Percentiles rank a stretch among this genome's conserved stretches.
These are phyloP conservation scores for Drosophila longiperda DNA, from an alignment of 2,888 invertebrate genomes.

Conservation along the genomic window DNA sequence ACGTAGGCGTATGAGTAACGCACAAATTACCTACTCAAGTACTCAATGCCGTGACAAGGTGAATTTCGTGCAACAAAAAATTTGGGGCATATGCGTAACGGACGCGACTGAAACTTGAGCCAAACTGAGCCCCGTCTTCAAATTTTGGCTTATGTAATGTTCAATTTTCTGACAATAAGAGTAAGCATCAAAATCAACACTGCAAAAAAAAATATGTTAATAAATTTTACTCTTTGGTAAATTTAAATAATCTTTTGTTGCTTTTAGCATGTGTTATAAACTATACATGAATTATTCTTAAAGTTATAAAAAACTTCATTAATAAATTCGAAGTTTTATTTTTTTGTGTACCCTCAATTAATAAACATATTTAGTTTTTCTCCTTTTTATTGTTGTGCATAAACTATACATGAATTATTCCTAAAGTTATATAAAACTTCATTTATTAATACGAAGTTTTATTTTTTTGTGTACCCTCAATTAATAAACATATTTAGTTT, in stretches of 20 bases:
- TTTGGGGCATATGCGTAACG: conserved; percentile 47
- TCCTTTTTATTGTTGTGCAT: no score
- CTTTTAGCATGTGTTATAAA: background rate
- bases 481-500: conserved; percentile 13
- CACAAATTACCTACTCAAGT: conserved; percentile 55
- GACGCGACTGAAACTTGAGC: conserved; percentile 42
- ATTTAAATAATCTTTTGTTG: background rate
- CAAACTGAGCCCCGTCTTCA: conserved; percentile 29
- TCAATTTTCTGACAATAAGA: conserved; percentile 40
- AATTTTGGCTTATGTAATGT: conserved; percentile 27
- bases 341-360: background rate
- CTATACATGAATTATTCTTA: background rate
- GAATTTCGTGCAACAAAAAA: background rate
- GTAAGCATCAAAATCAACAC: background rate
- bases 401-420: background rate
- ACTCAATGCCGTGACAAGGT: conserved; percentile 25
- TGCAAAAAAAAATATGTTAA: background rate
- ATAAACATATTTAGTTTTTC: background rate
- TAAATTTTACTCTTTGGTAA: background rate
- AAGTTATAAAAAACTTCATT: background rate
- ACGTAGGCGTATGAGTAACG: conserved; percentile 78
- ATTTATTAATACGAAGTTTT: no score
- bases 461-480: background rate
- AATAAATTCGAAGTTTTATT: background rate
- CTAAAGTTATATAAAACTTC: background rate